Evolutionary conservation across 2,113 vertebrate genomes (phyloP).

Genomic region (Asarcornis scutulata): DNA sequence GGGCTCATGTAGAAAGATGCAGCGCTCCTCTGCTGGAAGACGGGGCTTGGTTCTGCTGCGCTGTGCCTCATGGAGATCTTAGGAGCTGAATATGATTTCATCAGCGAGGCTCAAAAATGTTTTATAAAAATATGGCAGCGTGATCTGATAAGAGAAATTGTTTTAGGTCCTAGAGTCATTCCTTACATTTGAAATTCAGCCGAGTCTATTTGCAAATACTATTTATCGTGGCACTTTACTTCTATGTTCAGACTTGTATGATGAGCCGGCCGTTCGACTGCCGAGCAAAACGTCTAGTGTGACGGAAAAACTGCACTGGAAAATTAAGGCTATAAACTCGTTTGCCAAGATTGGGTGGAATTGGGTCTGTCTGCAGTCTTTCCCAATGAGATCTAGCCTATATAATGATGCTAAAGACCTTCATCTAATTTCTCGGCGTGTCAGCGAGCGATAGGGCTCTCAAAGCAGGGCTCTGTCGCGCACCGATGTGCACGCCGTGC

Average conservation of each 20-base stretch:
- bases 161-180: neutral
- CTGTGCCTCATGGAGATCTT: neutral
- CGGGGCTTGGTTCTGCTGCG: neutral
- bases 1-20: neutral
- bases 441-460: neutral
- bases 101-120: neutral
- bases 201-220: neutral
- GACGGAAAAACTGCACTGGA: neutral
- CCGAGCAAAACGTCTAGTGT: neutral
- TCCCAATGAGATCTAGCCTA: neutral
- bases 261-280: neutral
- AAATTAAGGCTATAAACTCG: slow-evolving; percentile 23
- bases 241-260: neutral
- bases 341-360: neutral
- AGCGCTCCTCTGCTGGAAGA: neutral
- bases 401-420: accelerated
- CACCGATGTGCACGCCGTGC: accelerated
- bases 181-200: neutral
- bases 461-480: neutral
- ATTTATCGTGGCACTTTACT: neutral
- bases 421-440: accelerated
- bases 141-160: neutral
- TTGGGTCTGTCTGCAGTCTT: neutral
- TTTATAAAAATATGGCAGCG: neutral
- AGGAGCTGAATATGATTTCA: neutral